These are phyloP conservation scores for Sus cebifrons DNA, from an alignment of 2,797 vertebrate species.

Conservation along the genomic window DNA sequence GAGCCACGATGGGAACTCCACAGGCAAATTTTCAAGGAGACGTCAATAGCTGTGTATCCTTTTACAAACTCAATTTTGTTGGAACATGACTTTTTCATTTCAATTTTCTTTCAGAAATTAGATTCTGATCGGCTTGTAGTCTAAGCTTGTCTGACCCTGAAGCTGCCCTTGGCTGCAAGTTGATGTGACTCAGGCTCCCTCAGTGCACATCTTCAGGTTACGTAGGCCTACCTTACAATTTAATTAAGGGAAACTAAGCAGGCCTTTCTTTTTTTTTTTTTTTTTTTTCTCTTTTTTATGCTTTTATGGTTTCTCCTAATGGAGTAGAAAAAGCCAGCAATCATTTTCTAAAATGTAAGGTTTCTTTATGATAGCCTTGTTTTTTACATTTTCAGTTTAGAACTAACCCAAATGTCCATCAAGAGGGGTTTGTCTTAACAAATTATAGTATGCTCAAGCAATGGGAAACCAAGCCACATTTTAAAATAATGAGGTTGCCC, in stretches of 20 bases:
- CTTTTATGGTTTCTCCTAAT: neutral
- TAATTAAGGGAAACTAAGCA: neutral
- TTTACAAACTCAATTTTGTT: neutral
- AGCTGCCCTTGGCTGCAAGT: neutral
- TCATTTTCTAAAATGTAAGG: neutral
- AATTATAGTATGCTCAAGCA: neutral
- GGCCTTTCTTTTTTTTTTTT: neutral
- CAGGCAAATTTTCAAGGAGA: neutral
- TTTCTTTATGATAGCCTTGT: neutral
- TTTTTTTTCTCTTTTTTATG: neutral
- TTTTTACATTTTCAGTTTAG: neutral
- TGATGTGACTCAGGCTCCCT: neutral
- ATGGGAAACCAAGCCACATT: neutral
- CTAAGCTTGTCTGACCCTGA: neutral
- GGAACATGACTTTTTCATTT: neutral
- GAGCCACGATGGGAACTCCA: no score
- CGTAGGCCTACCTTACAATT: neutral
- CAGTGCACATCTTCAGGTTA: neutral
- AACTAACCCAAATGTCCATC: neutral
- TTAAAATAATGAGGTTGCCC: neutral
- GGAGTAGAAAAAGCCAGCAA: neutral
- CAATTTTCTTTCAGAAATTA: neutral
- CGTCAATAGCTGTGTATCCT: neutral
- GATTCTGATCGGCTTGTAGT: neutral
- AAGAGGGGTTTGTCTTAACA: neutral